Evolutionary conservation across 2,113 vertebrate species (phyloP), one percentile per base, ranked within the genome.

Genomic region (Amazona guildingii): DNA sequence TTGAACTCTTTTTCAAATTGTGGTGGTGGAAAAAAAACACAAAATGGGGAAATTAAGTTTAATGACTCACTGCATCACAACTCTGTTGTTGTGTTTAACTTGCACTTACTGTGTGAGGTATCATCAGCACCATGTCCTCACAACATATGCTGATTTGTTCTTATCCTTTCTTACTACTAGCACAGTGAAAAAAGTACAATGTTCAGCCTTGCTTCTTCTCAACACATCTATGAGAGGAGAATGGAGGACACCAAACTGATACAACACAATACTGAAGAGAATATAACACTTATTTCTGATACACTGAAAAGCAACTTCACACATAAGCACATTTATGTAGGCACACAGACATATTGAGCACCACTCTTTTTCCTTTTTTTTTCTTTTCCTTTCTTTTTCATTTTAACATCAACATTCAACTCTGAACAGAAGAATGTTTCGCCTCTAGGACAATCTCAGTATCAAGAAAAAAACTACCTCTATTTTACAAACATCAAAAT

Each of bases 261-360:
- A 97, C 93, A 92, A 95, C 84, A 95, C 92, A 90, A 86, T 90
- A 95, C 93, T 87, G 76, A 94, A 86, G 85, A 89, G 83, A 86
- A 93, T n/a, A 43, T 93, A 92, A 95, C 95, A 97, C 35, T 83
- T 87, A 74, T 51, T 90, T 95, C 90, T 67, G 74, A 96, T 90
- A 94, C 67, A 92, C 29, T 70, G 79, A 95, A 97, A 96, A 69
- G 44, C 70, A 79, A 75, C 88, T 96, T 92, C 90, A 97, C 83
- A 93, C n/a, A 24, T 33, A 94, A 90, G 61, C 64, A 70, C 81
- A 94, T 92, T 95, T 92, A 90, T 78, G 87, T 94, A 97, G 96
- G 92, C 96, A 98, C 92, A 97, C 27, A 64, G 90, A 96, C 82
- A 79, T 92, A 97, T 0, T 88, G 66, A 97, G 95, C 81, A 94